A percentile compares a stretch with the other conserved stretches of the same genome.
These are phyloP conservation scores for Austrolebias charrua DNA, from an alignment of 2,797 vertebrate genomes.

Conservation along the genomic window DNA sequence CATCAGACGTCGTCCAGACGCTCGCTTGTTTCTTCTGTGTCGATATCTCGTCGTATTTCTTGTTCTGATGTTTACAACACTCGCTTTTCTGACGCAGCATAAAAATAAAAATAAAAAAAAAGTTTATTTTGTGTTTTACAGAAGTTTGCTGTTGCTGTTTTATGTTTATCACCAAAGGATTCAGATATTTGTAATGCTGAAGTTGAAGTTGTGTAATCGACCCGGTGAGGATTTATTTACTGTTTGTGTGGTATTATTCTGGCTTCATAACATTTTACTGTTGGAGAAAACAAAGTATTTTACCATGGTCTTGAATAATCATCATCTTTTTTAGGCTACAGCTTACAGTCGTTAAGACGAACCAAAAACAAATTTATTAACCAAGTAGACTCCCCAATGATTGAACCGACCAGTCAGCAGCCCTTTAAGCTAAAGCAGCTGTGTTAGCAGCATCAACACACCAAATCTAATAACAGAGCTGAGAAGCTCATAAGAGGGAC, in stretches of 20 bases:
- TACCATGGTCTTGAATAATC: neutral
- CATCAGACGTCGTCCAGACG: slow-evolving; percentile 4
- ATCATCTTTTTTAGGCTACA: neutral
- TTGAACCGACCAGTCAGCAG: neutral
- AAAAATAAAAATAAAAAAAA: too few relatives aligned
- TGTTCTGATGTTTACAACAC: slow-evolving; percentile 9
- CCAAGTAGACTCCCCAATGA: too few relatives aligned
- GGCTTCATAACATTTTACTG: neutral
- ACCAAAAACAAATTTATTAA: neutral
- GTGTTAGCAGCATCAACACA: neutral
- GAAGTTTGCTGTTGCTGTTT: neutral
- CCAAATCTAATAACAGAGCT: neutral
- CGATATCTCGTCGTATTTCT: slow-evolving; percentile 25
- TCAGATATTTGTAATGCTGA: neutral
- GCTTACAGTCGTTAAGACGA: neutral
- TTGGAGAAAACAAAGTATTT: neutral
- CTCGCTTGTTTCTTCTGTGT: neutral
- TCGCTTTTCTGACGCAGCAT: neutral
- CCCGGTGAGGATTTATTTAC: neutral
- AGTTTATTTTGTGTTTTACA: slow-evolving; percentile 7
- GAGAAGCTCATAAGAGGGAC: neutral
- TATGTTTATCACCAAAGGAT: neutral
- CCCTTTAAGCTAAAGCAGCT: neutral
- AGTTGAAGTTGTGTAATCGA: slow-evolving; percentile 15
- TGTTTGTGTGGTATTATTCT: neutral